phyloP scores from a whole-genome alignment of 2,113 vertebrate species.

The Hippocampus zosterae region DNA sequence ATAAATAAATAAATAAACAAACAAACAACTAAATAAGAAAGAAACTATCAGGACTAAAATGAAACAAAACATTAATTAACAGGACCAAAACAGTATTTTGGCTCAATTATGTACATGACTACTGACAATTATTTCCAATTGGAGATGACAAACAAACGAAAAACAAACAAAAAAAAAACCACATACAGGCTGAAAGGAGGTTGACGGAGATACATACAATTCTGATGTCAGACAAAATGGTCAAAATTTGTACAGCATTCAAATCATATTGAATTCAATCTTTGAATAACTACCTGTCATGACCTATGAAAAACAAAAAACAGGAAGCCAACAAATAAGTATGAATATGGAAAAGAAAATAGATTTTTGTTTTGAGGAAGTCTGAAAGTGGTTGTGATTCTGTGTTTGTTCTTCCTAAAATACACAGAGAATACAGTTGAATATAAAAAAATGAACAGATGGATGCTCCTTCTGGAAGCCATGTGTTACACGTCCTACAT shows the following conservation, averaged over 20 bases:
- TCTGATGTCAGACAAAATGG: background rate
- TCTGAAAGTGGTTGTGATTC: background rate
- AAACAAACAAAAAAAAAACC: background rate
- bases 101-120: background rate
- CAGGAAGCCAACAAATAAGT: background rate
- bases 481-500: constrained; percentile 31
- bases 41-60: background rate
- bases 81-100: background rate
- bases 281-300: background rate
- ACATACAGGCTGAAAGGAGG: background rate
- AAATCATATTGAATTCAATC: background rate
- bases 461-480: constrained; percentile 35
- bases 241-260: background rate
- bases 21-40: too few relatives aligned
- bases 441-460: constrained; percentile 33
- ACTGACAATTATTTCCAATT: background rate
- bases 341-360: background rate
- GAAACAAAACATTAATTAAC: background rate
- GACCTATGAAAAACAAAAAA: background rate
- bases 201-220: background rate
- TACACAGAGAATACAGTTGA: constrained; percentile 9
- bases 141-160: background rate
- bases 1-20: too few relatives aligned
- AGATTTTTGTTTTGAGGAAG: background rate
- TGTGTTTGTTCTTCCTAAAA: background rate